Base-by-base conservation (phyloP, 2,113 vertebrate genomes). In the Lamprologus callipterus region DNA sequence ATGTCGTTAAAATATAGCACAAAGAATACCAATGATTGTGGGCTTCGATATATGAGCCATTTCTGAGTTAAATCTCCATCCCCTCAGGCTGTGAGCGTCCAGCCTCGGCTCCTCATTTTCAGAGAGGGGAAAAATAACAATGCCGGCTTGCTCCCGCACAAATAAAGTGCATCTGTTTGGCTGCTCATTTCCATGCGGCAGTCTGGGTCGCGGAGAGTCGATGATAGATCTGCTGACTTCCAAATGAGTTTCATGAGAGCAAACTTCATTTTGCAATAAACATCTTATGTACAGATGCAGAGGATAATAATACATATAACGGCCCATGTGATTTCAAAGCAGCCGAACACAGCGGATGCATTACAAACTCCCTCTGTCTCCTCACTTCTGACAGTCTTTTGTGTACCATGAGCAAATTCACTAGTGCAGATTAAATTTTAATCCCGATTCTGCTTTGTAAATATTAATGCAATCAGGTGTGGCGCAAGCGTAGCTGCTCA, bases 121-220 rank as follows among this genome's bases (percentile, higher is more conserved):
- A 13, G 47, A 40, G 57, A 85, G 78, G 85, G 73, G 73, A 51
- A 84, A 90, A 90, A 93, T 86, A 93, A 92, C 87, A 93, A 87
- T 60, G 79, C 23, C 17, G 45, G 65, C 58, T 78, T 83, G 88
- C 83, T 88, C 68, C 70, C 28, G 5, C 58, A 65, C 73, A 92
- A 92, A 94, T 91, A 86, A 88, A 87, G 88, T 82, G 82, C 87
- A 81, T 93, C 91, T 91, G 88, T 92, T 91, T 91, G 86, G 82
- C 63, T 88, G 55, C 90, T 94, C 86, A 94, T 94, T 94, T 94
- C 83, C 89, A 93, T 90, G 79, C 84, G 19, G 85, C 90, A 90
- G 90, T 90, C 88, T 89, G 82, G 65, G 63, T 91, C 40, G 16
- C 53, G 28, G 58, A 83, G 68, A 87, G 40, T 10, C 3, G n/a